Evolutionary conservation across 2,888 invertebrate species (phyloP).

Genomic region (Apeira syringaria): DNA sequence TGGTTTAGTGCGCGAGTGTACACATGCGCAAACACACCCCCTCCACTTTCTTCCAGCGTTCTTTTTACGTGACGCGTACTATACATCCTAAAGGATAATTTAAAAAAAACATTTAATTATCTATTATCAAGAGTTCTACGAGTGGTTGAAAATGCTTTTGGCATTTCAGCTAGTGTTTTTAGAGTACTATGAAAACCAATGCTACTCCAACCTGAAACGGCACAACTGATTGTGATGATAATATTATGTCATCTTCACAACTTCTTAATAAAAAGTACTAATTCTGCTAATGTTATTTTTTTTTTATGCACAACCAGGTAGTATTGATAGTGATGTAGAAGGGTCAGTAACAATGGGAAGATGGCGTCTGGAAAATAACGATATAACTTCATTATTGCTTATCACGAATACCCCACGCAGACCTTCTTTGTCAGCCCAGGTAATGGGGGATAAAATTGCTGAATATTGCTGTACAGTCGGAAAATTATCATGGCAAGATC

Average conservation of each 20-base stretch:
- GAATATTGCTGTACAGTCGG: neutral
- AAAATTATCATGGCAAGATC: neutral
- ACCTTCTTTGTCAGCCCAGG: constrained; percentile 1
- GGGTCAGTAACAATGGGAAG: neutral
- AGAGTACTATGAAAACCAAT: constrained; percentile 25
- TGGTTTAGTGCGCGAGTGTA: no score
- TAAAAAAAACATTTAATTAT: constrained; percentile 11
- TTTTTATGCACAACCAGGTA: constrained; percentile 1
- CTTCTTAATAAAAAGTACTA: neutral
- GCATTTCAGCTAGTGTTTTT: constrained; percentile 21
- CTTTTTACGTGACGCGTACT: no score
- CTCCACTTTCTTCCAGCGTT: no score
- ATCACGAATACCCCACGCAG: constrained; percentile 2
- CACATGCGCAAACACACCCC: no score
- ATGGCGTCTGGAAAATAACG: neutral
- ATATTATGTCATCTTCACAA: neutral
- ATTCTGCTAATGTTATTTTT: neutral
- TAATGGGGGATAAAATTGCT: constrained; percentile 1
- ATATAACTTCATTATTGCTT: constrained; percentile 1
- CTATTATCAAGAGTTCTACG: constrained; percentile 20
- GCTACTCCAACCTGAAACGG: constrained; percentile 16
- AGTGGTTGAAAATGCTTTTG: constrained; percentile 12
- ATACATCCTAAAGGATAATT: neutral
- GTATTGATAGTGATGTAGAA: constrained; percentile 1
- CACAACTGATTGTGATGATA: neutral